Conservation (phyloP, 2,113 vertebrate genomes). For the Atractosteus spatula region DNA sequence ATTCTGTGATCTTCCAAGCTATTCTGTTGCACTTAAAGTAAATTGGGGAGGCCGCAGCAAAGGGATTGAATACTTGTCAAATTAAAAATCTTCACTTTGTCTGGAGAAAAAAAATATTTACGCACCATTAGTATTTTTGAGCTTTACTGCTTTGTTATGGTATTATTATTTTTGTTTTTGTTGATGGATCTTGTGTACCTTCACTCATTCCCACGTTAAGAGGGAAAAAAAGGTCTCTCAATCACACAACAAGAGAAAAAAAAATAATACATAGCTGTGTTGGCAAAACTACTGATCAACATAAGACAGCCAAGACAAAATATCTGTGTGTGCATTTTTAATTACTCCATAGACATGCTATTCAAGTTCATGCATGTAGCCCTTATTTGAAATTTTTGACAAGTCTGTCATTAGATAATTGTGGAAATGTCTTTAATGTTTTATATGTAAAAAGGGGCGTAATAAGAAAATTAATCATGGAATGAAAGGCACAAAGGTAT, state of each 20-base stretch:
- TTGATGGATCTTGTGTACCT: not conserved
- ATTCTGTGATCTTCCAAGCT: too few relatives aligned
- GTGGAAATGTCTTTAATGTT: not conserved
- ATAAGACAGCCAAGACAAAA: conserved; percentile 9
- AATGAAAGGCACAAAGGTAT: conserved; percentile 14
- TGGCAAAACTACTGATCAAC: conserved; percentile 26
- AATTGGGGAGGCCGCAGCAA: too few relatives aligned
- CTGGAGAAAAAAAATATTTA: too few relatives aligned
- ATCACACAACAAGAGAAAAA: not conserved
- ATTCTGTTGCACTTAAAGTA: too few relatives aligned
- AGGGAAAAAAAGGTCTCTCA: too few relatives aligned
- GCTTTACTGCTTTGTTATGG: too few relatives aligned
- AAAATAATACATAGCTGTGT: conserved; percentile 19
- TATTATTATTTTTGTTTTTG: too few relatives aligned
- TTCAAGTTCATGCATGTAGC: conserved; percentile 13
- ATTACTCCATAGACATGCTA: conserved; percentile 20
- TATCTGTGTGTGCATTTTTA: conserved; percentile 28
- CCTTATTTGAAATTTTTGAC: not conserved
- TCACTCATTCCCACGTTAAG: not conserved
- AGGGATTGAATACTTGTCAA: too few relatives aligned
- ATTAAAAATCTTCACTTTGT: too few relatives aligned
- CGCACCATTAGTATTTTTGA: too few relatives aligned
- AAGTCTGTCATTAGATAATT: conserved; percentile 14
- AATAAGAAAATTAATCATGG: conserved; percentile 14
- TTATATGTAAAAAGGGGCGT: not conserved